Conservation (phyloP, 92 coral and sea anemone species). For the Meandrina meandrites region DNA sequence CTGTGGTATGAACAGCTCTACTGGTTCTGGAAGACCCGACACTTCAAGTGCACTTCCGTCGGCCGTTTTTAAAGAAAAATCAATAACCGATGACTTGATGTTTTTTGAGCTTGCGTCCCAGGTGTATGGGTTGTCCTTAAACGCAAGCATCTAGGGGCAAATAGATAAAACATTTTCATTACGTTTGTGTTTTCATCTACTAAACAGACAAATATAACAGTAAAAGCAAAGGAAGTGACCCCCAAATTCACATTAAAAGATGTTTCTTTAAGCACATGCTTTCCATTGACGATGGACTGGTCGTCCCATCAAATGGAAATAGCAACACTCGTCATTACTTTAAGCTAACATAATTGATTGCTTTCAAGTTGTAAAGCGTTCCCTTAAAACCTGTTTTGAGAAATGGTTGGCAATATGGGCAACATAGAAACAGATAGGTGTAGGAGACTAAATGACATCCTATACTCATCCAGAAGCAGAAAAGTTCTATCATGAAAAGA, state of each 20-base stretch:
- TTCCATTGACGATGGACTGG: too few species aligned
- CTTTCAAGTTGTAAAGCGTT: too few species aligned
- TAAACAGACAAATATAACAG: too few species aligned
- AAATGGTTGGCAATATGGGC: background rate
- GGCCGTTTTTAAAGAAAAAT: conserved; percentile 68
- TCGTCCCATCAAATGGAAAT: too few species aligned
- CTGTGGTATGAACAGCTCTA: conserved; percentile 73
- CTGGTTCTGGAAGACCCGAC: conserved; percentile 68
- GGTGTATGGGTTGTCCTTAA: conserved; percentile 76
- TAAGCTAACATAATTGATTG: background rate
- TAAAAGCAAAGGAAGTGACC: too few species aligned
- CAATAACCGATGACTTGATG: conserved; percentile 77
- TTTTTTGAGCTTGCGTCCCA: conserved; percentile 75
- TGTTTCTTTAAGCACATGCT: too few species aligned
- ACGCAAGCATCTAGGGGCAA: conserved; percentile 66
- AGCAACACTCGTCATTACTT: too few species aligned
- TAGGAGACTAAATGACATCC: background rate
- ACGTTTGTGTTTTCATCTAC: too few species aligned
- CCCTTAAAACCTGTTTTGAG: too few species aligned
- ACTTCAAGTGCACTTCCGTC: conserved; percentile 68
- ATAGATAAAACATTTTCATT: background rate
- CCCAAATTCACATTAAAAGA: too few species aligned
- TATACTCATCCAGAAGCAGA: background rate
- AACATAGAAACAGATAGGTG: background rate
- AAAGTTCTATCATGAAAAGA: background rate